A percentile compares a stretch with the other conserved stretches of the same genome.
Conservation (phyloP, 1,140 invertebrate genomes). For the Euglossa dilemma region DNA sequence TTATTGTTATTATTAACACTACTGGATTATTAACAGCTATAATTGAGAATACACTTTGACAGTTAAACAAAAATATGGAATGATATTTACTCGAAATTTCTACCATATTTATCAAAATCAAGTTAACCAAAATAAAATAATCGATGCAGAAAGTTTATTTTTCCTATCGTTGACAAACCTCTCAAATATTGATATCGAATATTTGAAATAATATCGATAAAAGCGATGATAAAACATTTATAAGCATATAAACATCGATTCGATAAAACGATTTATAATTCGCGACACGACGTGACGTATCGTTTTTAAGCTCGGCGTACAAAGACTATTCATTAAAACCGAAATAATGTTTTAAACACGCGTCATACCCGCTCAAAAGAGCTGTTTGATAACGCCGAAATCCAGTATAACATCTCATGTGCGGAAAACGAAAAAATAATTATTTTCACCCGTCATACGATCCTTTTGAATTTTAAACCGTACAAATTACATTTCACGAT, state of each 20-base stretch:
- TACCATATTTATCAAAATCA: background rate
- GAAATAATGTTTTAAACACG: background rate
- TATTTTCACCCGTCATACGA: background rate
- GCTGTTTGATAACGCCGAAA: background rate
- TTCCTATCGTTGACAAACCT: background rate
- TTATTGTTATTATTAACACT: no score
- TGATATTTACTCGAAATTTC: background rate
- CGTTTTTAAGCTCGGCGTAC: background rate
- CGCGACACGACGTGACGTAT: background rate
- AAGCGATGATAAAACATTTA: background rate
- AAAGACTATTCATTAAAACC: background rate
- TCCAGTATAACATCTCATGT: background rate
- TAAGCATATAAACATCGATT: background rate
- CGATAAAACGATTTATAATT: background rate
- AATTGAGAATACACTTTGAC: no score
- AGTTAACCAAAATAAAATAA: background rate
- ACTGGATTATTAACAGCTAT: no score
- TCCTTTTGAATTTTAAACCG: background rate
- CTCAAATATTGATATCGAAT: background rate
- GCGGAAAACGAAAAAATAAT: no score
- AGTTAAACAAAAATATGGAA: no score
- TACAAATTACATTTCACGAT: background rate
- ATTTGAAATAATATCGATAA: background rate
- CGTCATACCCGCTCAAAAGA: background rate
- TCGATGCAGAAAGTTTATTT: background rate